Base-by-base conservation (phyloP, 2,888 invertebrate species). In the Norana najaformis region DNA sequence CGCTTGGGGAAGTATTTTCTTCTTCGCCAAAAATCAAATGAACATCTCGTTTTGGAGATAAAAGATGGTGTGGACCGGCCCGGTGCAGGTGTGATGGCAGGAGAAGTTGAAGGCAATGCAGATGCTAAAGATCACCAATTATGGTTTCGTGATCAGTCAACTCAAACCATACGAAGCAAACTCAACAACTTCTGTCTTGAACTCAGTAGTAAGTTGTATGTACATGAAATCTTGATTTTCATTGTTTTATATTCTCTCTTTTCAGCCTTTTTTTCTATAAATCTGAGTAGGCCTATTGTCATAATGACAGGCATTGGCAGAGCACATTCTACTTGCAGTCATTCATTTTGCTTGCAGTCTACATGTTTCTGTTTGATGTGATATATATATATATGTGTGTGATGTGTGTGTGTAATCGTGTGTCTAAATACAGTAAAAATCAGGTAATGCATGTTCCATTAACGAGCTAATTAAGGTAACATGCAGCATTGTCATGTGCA, bases 11-110 rank as follows among this genome's bases (percentile, higher is more conserved):
- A 85, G 85, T 85, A 36, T 85, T 85, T 85, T 23, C 85, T 85
- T 85, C 35, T 85, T 85, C 85, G 85, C 37, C 85, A 85, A 1
- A 85, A 85, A 85, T 85, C 16, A n/a, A 85, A 85, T 36, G 18
- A 35, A 35, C 85, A 85, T 16, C 85, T 85, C 37, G 85, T 85
- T 85, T 85, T 85, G 85, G 85, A 85, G 36, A 85, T 85, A n/a
- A 85, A 85, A 85, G 37, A 85, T 85, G 85, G 85, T 23, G 16
- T 35, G 11, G 85, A 85, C 37, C 85, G 37, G 37, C 85, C 85
- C 0, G 85, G 23, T 18, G 85, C 14, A 36, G 36, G 1, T 85
- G 85, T 85, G 6, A 14, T 85, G 23, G 85, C 85, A 23, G 85
- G 36, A 35, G 85, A 85, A 85, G 85, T 85, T 35, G 85, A 85